phyloP scores from a whole-genome alignment of 2,113 vertebrate genomes.

The Pluvialis apricaria region DNA sequence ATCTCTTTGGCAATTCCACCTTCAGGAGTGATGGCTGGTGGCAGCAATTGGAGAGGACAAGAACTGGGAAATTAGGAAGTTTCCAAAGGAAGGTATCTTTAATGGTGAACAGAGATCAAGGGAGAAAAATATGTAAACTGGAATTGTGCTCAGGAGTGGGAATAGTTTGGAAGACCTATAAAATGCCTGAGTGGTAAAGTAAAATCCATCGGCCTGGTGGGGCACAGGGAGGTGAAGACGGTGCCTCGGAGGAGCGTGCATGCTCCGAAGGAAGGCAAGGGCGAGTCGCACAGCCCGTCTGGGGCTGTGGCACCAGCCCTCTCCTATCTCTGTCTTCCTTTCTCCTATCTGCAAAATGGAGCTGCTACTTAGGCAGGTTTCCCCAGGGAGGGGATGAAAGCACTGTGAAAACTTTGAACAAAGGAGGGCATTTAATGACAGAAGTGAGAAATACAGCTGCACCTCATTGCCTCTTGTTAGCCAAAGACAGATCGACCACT shows the following conservation, averaged over 20 bases:
- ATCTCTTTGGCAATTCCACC: background rate
- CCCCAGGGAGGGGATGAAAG: background rate
- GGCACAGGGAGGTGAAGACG: background rate
- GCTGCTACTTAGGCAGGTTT: background rate
- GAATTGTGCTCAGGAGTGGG: background rate
- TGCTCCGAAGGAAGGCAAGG: background rate
- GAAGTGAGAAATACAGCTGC: background rate
- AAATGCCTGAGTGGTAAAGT: background rate
- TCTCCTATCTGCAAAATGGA: background rate
- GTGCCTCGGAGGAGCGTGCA: accelerated
- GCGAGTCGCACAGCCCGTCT: accelerated
- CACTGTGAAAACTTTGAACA: background rate
- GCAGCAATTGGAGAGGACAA: background rate
- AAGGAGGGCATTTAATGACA: background rate
- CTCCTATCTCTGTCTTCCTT: background rate
- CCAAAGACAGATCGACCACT: background rate
- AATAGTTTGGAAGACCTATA: background rate
- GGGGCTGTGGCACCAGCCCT: background rate
- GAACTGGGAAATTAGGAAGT: background rate
- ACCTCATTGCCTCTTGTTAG: background rate
- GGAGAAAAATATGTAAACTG: background rate
- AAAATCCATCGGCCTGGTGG: background rate
- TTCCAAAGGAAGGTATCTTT: background rate
- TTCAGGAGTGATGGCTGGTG: background rate
- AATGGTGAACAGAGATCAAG: background rate